Evolutionary conservation across 2,797 vertebrate species (phyloP).

Genomic region (Novumbra hubbsi): DNA sequence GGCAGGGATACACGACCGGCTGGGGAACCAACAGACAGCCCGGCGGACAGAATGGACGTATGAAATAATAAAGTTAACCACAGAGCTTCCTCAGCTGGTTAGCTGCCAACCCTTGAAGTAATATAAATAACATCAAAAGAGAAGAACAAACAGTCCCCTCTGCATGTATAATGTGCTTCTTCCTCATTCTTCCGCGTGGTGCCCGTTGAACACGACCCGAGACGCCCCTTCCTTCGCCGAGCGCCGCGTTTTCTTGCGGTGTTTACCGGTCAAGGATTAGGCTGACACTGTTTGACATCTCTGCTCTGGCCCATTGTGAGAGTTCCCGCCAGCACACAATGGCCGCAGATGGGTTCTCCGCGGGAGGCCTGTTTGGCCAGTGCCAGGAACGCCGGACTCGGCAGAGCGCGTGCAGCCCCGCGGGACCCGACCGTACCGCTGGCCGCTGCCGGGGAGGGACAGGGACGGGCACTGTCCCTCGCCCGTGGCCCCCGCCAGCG

Average conservation of each 20-base stretch:
- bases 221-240: background rate
- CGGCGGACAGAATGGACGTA: background rate
- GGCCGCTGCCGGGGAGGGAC: background rate
- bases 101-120: background rate
- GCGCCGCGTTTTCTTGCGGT: background rate
- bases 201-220: background rate
- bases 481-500: constrained; percentile 14
- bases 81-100: background rate
- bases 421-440: constrained; percentile 20
- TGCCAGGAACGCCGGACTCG: background rate
- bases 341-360: constrained; percentile 14
- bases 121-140: background rate
- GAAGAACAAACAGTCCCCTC: background rate
- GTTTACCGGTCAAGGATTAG: constrained; percentile 2
- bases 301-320: constrained; percentile 19
- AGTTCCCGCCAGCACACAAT: constrained; percentile 11
- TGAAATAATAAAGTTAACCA: background rate
- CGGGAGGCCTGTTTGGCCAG: constrained; percentile 10
- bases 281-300: constrained; percentile 33
- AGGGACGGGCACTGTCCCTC: constrained; percentile 9
- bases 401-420: constrained; percentile 13
- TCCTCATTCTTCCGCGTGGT: constrained; percentile 3
- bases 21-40: background rate
- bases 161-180: background rate
- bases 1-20: background rate